A percentile compares a stretch with the other conserved stretches of the same genome.
These are phyloP conservation scores for Coccyzus lansbergi DNA, from an alignment of 2,797 vertebrate species.

Conservation along the genomic window DNA sequence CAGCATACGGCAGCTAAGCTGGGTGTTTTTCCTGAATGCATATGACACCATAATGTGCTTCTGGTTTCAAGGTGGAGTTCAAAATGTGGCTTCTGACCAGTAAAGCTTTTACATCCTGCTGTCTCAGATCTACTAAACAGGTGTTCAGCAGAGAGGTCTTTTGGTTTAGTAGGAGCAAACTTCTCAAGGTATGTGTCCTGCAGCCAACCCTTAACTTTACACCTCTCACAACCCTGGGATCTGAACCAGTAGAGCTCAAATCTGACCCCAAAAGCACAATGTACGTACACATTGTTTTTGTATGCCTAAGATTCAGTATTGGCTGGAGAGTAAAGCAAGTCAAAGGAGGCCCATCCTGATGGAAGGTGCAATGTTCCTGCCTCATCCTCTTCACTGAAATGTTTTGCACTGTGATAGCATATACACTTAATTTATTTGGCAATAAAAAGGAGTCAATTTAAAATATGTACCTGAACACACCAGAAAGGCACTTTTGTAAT, in stretches of 20 bases:
- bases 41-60: neutral
- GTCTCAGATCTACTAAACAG: neutral
- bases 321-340: neutral
- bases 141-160: neutral
- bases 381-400: neutral
- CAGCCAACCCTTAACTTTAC: neutral
- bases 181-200: neutral
- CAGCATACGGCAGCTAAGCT: conserved; percentile 28
- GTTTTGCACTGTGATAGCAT: neutral
- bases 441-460: neutral
- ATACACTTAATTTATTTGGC: neutral
- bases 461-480: neutral
- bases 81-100: neutral
- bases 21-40: neutral
- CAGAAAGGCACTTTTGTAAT: neutral
- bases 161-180: neutral
- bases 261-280: neutral
- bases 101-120: neutral
- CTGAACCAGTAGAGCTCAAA: neutral
- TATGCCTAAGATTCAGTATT: neutral
- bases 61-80: conserved; percentile 37
- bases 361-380: neutral
- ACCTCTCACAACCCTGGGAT: neutral
- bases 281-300: neutral
- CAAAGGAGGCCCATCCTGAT: neutral